Conservation (phyloP, 2,888 invertebrate species). For the Campoletis raptor region DNA sequence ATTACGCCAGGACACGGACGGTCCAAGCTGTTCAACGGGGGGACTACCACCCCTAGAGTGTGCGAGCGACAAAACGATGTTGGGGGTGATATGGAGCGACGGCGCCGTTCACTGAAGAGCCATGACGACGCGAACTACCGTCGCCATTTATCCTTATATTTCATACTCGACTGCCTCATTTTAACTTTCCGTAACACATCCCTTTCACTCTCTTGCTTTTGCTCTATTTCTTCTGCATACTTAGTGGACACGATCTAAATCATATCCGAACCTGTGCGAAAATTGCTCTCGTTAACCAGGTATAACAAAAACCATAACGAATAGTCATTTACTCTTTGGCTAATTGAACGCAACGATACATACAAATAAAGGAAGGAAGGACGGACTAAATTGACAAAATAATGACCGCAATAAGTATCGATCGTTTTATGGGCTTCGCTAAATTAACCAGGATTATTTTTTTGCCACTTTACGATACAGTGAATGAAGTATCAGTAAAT, state of each 20-base stretch:
- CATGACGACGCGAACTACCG: conserved; percentile 13
- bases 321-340: neutral
- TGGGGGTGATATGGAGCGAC: conserved; percentile 1
- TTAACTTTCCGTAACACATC: conserved; percentile 7
- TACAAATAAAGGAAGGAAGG: neutral
- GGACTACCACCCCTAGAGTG: neutral
- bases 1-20: conserved; percentile 12
- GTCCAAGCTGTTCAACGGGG: conserved; percentile 28
- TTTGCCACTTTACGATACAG: neutral
- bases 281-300: conserved; percentile 24
- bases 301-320: conserved; percentile 6
- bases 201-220: neutral
- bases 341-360: neutral
- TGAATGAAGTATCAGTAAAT: neutral
- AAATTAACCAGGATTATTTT: neutral
- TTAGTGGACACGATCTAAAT: neutral
- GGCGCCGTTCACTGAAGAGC: conserved; percentile 17
- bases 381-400: neutral
- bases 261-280: neutral
- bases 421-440: neutral
- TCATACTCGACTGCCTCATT: conserved; percentile 12
- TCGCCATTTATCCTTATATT: conserved; percentile 26
- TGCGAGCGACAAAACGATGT: neutral
- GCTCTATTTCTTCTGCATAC: neutral
- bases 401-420: neutral